phyloP scores from a whole-genome alignment of 2,113 vertebrate genomes.

The Melospiza georgiana region DNA sequence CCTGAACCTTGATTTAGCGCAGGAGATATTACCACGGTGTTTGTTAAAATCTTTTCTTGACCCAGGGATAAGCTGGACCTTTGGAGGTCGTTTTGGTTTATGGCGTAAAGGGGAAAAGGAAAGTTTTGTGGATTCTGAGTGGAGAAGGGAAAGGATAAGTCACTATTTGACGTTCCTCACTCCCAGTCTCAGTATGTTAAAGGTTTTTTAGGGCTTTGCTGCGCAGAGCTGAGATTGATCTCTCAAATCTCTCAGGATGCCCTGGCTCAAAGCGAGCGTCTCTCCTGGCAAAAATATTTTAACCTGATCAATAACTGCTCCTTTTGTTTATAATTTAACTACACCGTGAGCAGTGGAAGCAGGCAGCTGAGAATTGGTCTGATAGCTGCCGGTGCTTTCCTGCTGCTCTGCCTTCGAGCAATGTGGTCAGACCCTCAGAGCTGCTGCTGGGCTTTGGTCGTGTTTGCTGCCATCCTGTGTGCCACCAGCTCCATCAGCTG shows the following conservation, averaged over 20 bases:
- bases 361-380: neutral
- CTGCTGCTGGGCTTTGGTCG: rapidly evolving
- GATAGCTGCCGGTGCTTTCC: neutral
- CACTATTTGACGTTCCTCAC: rapidly evolving
- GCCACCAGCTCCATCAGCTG: neutral
- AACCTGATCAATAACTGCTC: constrained; percentile 6
- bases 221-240: neutral
- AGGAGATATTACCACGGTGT: neutral
- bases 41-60: neutral
- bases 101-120: neutral
- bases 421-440: neutral
- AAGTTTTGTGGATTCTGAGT: neutral
- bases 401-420: neutral
- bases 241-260: neutral
- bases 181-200: neutral
- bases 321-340: constrained; percentile 16
- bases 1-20: neutral
- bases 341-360: neutral
- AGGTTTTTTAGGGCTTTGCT: neutral
- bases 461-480: rapidly evolving
- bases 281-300: constrained; percentile 1
- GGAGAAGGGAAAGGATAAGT: neutral
- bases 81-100: neutral
- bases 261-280: neutral
- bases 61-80: neutral